A percentile compares a stretch with the other conserved stretches of the same genome.
phyloP scores from a whole-genome alignment of 2,113 vertebrate species.

The Chamaea fasciata region DNA sequence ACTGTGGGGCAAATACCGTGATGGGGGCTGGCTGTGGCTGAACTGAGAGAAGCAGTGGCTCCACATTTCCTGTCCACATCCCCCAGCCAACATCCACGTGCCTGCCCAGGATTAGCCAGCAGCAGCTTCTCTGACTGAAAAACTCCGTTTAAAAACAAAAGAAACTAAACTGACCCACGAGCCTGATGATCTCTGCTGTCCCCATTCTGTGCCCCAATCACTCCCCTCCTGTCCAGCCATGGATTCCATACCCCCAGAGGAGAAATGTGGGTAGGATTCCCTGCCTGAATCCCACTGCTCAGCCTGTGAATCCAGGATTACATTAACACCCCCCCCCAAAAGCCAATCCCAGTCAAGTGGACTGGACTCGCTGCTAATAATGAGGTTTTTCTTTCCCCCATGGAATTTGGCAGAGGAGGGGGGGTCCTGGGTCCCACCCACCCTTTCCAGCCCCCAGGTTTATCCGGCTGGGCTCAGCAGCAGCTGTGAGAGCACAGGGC shows the following conservation, averaged over 20 bases:
- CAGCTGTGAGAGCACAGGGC: neutral
- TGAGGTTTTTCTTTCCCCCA: neutral
- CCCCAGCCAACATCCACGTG: neutral
- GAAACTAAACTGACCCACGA: neutral
- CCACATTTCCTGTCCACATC: neutral
- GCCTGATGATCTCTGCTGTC: neutral
- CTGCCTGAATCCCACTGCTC: neutral
- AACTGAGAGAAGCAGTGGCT: neutral
- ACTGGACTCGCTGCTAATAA: accelerated
- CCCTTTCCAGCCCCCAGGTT: neutral
- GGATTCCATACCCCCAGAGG: accelerated
- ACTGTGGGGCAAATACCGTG: neutral
- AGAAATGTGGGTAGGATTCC: neutral
- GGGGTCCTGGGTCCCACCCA: neutral
- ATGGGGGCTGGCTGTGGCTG: neutral
- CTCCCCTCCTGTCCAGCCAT: neutral
- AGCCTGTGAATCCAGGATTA: neutral
- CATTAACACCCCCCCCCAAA: neutral
- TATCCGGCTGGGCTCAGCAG: neutral
- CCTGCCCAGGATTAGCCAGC: neutral
- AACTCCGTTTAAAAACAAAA: neutral
- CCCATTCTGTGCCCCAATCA: neutral
- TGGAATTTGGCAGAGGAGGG: neutral
- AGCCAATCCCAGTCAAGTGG: neutral
- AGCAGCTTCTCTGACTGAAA: neutral